Percentiles rank a stretch among this genome's conserved stretches.
phyloP scores from a whole-genome alignment of 2,888 invertebrate genomes.

The Hypercompe scribonia region DNA sequence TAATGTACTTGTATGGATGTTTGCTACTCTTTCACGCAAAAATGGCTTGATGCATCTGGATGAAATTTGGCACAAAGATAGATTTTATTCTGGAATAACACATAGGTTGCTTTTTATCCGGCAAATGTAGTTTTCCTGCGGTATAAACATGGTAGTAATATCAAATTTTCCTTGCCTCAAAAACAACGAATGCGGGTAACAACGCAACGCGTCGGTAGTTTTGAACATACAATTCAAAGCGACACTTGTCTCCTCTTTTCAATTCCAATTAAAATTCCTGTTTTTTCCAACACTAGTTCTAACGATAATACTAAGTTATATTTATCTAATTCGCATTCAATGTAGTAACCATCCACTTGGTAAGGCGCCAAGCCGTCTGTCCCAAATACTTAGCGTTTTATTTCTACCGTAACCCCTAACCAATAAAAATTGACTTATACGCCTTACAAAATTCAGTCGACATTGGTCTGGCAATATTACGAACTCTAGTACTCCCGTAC shows the following conservation, averaged over 20 bases:
- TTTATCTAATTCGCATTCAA: conserved; percentile 43
- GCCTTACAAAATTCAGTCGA: neutral
- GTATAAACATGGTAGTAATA: too few relatives aligned
- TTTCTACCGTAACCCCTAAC: conserved; percentile 39
- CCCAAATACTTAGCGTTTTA: conserved; percentile 64
- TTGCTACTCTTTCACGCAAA: too few relatives aligned
- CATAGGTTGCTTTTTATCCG: too few relatives aligned
- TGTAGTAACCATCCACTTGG: conserved; percentile 58
- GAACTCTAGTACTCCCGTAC: neutral
- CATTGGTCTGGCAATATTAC: conserved; percentile 15
- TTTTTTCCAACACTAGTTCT: neutral
- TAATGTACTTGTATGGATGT: too few relatives aligned
- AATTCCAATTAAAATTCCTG: neutral
- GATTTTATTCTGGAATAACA: too few relatives aligned
- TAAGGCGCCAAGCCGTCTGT: conserved; percentile 77
- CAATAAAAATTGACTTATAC: conserved; percentile 19
- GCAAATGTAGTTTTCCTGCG: too few relatives aligned
- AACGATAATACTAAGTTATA: conserved; percentile 30
- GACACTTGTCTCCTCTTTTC: neutral
- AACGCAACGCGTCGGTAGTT: too few relatives aligned
- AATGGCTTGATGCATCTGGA: too few relatives aligned
- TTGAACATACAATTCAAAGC: neutral
- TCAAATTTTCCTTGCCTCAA: too few relatives aligned
- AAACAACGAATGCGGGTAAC: too few relatives aligned
- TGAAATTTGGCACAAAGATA: too few relatives aligned